Evolutionary conservation across 2,797 vertebrate genomes (phyloP).

Genomic region (Propithecus deckenii): DNA sequence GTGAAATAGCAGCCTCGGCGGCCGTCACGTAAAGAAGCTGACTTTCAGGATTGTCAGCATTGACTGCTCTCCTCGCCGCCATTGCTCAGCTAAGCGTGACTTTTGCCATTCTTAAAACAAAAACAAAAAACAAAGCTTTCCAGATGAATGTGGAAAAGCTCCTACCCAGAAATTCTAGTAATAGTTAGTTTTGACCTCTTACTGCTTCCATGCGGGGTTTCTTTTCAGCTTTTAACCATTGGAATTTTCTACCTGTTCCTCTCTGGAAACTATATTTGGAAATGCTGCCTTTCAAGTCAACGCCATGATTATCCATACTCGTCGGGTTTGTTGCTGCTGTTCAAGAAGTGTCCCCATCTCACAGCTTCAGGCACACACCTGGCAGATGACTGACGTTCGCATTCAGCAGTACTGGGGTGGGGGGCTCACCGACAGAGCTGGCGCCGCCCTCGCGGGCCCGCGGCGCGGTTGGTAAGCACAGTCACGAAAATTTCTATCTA

Average conservation of each 20-base stretch:
- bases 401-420: conserved; percentile 22
- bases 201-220: conserved; percentile 9
- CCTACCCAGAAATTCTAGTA: conserved; percentile 51
- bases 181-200: conserved; percentile 43
- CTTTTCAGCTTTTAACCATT: neutral
- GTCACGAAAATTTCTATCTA: conserved; percentile 84
- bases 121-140: neutral
- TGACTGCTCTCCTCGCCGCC: neutral
- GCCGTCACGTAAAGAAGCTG: neutral
- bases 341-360: conserved; percentile 58
- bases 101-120: conserved; percentile 6
- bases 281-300: conserved; percentile 58
- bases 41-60: neutral
- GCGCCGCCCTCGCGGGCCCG: conserved; percentile 76
- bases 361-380: conserved; percentile 56
- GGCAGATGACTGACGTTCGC: neutral
- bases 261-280: neutral
- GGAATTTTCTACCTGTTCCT: conserved; percentile 46
- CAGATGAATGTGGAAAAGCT: neutral
- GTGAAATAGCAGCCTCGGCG: neutral
- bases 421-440: conserved; percentile 8
- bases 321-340: conserved; percentile 54
- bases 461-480: conserved; percentile 83
- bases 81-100: conserved; percentile 31
- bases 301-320: conserved; percentile 32